Evolutionary conservation across 2,113 vertebrate species (phyloP).

Genomic region (Platysternon megacephalum): DNA sequence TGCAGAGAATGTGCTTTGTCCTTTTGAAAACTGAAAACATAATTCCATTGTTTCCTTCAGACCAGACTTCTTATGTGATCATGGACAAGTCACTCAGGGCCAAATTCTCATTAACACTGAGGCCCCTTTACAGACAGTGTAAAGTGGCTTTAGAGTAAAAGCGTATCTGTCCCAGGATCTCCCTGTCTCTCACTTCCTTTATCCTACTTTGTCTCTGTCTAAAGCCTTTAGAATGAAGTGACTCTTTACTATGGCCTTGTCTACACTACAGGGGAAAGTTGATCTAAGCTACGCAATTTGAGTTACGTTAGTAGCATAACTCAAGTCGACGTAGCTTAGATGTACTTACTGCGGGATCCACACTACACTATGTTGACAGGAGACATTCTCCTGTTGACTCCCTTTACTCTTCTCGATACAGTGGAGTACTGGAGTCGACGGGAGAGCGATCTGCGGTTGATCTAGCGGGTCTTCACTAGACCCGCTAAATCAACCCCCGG

Average conservation of each 20-base stretch:
- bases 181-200: background rate
- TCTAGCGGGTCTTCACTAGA: too few relatives aligned
- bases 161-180: background rate
- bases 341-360: too few relatives aligned
- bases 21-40: background rate
- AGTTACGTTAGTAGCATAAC: too few relatives aligned
- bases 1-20: background rate
- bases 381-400: too few relatives aligned
- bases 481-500: too few relatives aligned
- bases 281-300: too few relatives aligned
- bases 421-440: too few relatives aligned
- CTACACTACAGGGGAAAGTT: too few relatives aligned
- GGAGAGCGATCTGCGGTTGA: too few relatives aligned
- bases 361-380: too few relatives aligned
- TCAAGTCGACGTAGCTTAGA: too few relatives aligned
- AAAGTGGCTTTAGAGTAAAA: background rate
- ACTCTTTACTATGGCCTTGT: background rate
- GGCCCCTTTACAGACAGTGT: background rate
- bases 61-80: background rate
- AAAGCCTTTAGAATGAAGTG: background rate
- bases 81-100: background rate
- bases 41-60: background rate
- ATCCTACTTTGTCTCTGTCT: background rate
- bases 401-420: too few relatives aligned
- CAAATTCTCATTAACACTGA: background rate